Conservation (phyloP, 2,797 vertebrate species). For the Poeciliopsis infans region DNA sequence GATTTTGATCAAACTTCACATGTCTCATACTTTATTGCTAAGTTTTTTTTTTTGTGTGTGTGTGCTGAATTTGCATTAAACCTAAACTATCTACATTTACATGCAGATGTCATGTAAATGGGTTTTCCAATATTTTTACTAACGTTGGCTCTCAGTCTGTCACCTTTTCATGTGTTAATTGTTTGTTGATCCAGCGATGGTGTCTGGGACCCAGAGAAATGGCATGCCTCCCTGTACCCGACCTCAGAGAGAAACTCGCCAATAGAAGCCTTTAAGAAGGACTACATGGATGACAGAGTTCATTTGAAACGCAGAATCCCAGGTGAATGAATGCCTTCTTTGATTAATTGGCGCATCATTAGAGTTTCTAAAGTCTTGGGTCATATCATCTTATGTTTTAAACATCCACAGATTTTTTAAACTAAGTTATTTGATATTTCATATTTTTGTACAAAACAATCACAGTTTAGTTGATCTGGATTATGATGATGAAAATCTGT, state of each 20-base stretch:
- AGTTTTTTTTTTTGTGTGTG: not conserved
- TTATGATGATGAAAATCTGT: not conserved
- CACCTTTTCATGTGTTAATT: constrained; percentile 29
- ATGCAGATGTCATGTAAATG: not conserved
- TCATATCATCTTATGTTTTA: not conserved
- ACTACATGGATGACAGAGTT: constrained; percentile 87
- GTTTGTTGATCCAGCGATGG: constrained; percentile 84
- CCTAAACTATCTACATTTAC: not conserved
- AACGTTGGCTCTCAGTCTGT: not conserved
- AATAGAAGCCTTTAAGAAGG: constrained; percentile 91
- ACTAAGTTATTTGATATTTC: not conserved
- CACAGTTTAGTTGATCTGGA: not conserved
- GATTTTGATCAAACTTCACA: not conserved
- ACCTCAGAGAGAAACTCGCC: constrained; percentile 90
- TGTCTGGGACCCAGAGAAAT: constrained; percentile 98
- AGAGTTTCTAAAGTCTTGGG: not conserved
- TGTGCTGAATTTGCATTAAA: not conserved
- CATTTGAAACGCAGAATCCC: constrained; percentile 91
- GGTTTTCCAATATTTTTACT: not conserved
- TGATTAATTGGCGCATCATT: not conserved
- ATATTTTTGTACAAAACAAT: not conserved
- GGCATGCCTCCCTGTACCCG: constrained; percentile 96
- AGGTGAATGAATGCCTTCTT: constrained; percentile 75
- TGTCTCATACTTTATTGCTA: not conserved
- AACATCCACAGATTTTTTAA: not conserved